Conservation (phyloP, 2,797 vertebrate species). For the Peromyscus nudipes region DNA sequence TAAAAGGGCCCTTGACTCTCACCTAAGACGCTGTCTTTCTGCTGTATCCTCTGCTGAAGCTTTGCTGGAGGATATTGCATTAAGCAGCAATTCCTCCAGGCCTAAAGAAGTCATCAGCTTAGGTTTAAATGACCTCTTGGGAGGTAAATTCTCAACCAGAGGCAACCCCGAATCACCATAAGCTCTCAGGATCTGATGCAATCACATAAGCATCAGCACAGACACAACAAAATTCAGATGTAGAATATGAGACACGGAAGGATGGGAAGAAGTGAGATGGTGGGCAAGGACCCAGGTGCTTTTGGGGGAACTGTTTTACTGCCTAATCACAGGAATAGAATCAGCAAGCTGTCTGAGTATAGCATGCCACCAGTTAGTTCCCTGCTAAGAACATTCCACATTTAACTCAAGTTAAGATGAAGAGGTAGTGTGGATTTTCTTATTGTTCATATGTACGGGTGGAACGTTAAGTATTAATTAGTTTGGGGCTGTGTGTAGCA, state of each 20-base stretch:
- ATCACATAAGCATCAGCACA: conserved; percentile 40
- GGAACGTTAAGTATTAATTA: conserved; percentile 12
- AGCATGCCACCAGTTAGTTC: background rate
- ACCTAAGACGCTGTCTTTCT: conserved; percentile 43
- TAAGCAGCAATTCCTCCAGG: conserved; percentile 10
- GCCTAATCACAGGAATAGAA: background rate
- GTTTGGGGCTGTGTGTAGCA: background rate
- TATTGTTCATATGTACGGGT: background rate
- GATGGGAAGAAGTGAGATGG: background rate
- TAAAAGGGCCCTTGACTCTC: conserved; percentile 37
- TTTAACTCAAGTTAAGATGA: conserved; percentile 20
- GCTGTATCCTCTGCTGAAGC: background rate
- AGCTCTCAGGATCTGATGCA: conserved; percentile 29
- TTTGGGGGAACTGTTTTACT: conserved; percentile 14
- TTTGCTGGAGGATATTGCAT: conserved; percentile 1
- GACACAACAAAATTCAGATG: conserved; percentile 58
- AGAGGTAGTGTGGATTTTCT: conserved; percentile 14
- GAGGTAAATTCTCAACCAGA: conserved; percentile 61
- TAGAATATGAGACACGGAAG: conserved; percentile 52
- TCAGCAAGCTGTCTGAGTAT: background rate
- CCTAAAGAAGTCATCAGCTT: conserved; percentile 49
- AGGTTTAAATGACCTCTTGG: conserved; percentile 63
- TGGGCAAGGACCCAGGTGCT: conserved; percentile 15
- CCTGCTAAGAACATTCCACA: background rate
- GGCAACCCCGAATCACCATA: conserved; percentile 23